Conservation (phyloP, 2,888 invertebrate genomes). For the Apamea monoglypha region DNA sequence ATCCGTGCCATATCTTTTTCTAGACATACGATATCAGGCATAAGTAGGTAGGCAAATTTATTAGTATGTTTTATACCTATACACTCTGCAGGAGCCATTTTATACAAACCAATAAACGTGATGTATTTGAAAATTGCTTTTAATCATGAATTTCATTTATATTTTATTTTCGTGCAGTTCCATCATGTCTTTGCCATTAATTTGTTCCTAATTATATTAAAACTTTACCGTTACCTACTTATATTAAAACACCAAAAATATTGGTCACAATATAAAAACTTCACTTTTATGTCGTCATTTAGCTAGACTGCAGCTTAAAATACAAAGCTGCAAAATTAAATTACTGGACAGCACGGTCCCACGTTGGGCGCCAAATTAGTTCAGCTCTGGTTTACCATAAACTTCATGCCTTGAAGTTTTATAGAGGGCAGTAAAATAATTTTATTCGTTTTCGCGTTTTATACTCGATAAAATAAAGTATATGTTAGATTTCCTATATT, state of each 20-base stretch:
- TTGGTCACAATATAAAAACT: background rate
- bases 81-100: background rate
- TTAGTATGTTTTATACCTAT: background rate
- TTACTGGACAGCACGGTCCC: constrained; percentile 17
- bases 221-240: too few relatives aligned
- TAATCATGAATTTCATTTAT: background rate
- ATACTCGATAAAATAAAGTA: background rate
- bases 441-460: constrained; percentile 7
- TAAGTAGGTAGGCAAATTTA: background rate
- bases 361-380: constrained; percentile 40
- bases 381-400: constrained; percentile 8
- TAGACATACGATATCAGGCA: background rate
- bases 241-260: background rate
- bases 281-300: constrained; percentile 20
- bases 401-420: constrained; percentile 6
- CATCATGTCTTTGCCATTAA: too few relatives aligned
- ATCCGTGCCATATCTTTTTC: background rate
- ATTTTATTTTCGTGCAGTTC: background rate
- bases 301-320: constrained; percentile 25
- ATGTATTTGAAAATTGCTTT: background rate
- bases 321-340: constrained; percentile 32
- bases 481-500: background rate
- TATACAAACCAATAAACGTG: background rate
- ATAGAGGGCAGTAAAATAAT: constrained; percentile 2
- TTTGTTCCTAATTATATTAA: background rate